A percentile compares a stretch with the other conserved stretches of the same genome.
Conservation (phyloP, 2,888 invertebrate genomes). For the Synergus laeviventris region DNA sequence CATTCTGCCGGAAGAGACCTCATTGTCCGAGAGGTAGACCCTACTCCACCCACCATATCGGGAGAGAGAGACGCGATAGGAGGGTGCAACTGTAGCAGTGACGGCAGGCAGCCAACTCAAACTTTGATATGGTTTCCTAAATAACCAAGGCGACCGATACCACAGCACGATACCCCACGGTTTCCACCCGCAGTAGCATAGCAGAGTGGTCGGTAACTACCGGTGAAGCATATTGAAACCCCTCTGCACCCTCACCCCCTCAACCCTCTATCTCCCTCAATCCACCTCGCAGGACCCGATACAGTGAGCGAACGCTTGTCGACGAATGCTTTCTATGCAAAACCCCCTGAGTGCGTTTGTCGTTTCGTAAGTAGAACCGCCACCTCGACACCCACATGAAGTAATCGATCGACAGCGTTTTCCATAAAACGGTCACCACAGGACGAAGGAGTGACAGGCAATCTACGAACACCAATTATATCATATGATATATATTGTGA, state of each 20-base stretch:
- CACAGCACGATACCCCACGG: constrained; percentile 61
- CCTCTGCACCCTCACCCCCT: constrained; percentile 58
- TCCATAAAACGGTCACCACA: constrained; percentile 54
- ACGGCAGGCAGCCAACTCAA: constrained; percentile 68
- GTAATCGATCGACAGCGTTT: constrained; percentile 61
- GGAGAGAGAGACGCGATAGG: constrained; percentile 47
- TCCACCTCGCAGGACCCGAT: constrained; percentile 53
- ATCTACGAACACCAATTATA: constrained; percentile 56
- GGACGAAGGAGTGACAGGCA: constrained; percentile 66
- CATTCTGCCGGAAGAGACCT: constrained; percentile 58
- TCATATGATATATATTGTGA: background rate
- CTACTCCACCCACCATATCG: constrained; percentile 48
- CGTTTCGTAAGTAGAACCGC: constrained; percentile 62
- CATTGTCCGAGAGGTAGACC: constrained; percentile 62
- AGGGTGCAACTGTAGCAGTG: constrained; percentile 53
- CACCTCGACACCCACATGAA: constrained; percentile 51
- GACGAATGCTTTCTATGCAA: constrained; percentile 58
- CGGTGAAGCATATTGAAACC: constrained; percentile 70
- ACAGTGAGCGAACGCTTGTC: constrained; percentile 49
- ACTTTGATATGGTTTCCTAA: constrained; percentile 74
- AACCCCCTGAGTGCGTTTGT: constrained; percentile 67
- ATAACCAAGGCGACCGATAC: constrained; percentile 73
- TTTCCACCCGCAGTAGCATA: constrained; percentile 57
- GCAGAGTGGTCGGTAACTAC: constrained; percentile 69
- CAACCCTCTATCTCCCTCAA: constrained; percentile 48